Percentiles rank a stretch among this genome's conserved stretches.
phyloP scores from a whole-genome alignment of 2,113 vertebrate species.

The Amphilophus citrinellus region DNA sequence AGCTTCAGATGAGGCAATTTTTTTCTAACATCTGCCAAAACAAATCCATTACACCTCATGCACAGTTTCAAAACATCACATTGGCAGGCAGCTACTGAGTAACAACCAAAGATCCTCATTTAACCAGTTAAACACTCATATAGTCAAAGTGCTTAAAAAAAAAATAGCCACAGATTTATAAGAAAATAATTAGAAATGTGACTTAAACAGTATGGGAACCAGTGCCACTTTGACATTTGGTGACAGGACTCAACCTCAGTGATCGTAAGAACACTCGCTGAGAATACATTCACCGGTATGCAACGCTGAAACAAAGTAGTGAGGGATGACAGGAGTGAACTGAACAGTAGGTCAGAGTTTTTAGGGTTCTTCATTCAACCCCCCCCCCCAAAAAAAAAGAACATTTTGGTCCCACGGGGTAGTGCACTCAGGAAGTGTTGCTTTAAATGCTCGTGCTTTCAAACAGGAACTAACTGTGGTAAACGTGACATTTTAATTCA shows the following conservation, averaged over 20 bases:
- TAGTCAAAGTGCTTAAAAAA: slow-evolving; percentile 52
- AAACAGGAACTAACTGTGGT: not conserved
- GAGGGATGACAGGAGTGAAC: not conserved
- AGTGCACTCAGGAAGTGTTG: not conserved
- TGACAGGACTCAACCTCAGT: slow-evolving; percentile 19
- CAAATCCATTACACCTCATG: slow-evolving; percentile 71
- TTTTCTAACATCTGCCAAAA: slow-evolving; percentile 40
- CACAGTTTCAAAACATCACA: slow-evolving; percentile 71
- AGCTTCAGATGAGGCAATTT: slow-evolving; percentile 39
- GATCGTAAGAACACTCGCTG: not conserved
- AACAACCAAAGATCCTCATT: slow-evolving; percentile 49
- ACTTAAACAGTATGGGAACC: slow-evolving; percentile 31
- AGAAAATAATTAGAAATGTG: slow-evolving; percentile 40
- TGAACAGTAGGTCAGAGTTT: not conserved
- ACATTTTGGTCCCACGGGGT: slow-evolving; percentile 42
- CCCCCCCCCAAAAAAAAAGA: not conserved
- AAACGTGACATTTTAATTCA: slow-evolving; percentile 9
- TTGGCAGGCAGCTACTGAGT: slow-evolving; percentile 67
- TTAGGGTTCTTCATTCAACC: not conserved
- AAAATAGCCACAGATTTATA: slow-evolving; percentile 47
- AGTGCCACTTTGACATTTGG: slow-evolving; percentile 8
- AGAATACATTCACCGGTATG: slow-evolving; percentile 53
- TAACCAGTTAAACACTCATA: slow-evolving; percentile 50
- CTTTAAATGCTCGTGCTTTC: not conserved
- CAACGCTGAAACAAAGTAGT: slow-evolving; percentile 5